phyloP scores from a whole-genome alignment of 1,140 invertebrate genomes.

The Manduca sexta region DNA sequence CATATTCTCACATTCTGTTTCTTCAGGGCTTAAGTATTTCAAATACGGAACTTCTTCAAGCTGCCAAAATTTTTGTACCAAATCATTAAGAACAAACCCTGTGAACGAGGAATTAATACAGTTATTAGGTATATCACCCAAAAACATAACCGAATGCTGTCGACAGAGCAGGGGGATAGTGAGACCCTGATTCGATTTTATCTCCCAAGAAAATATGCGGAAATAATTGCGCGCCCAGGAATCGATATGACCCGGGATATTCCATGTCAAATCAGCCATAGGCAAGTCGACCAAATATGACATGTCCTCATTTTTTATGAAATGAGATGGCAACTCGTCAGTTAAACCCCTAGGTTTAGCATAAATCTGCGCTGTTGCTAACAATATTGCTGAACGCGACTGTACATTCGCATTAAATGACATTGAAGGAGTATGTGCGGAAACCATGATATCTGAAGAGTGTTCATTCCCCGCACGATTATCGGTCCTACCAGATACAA shows the following conservation, averaged over 20 bases:
- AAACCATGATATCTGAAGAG: too few species aligned
- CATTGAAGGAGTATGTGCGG: background rate
- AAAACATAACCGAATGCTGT: conserved; percentile 14
- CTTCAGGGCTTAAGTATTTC: conserved; percentile 3
- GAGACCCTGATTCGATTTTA: conserved; percentile 6
- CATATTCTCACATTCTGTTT: conserved; percentile 11
- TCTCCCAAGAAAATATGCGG: conserved; percentile 18
- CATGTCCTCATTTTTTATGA: background rate
- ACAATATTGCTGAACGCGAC: background rate
- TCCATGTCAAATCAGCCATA: conserved; percentile 14
- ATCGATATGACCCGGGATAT: conserved; percentile 17
- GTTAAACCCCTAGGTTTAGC: conserved; percentile 5
- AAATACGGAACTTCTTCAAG: conserved; percentile 5
- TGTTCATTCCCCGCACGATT: too few species aligned
- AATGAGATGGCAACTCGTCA: conserved; percentile 8
- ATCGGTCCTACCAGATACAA: background rate
- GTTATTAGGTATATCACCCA: conserved; percentile 10
- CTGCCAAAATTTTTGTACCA: conserved; percentile 12
- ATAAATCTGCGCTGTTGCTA: conserved; percentile 4
- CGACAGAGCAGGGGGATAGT: conserved; percentile 2
- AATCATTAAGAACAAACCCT: background rate
- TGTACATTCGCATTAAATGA: background rate
- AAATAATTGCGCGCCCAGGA: conserved; percentile 16
- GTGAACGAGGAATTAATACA: background rate
- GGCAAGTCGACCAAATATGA: background rate